Conservation (phyloP, 2,888 invertebrate genomes). For the Eretmocerus hayati region DNA sequence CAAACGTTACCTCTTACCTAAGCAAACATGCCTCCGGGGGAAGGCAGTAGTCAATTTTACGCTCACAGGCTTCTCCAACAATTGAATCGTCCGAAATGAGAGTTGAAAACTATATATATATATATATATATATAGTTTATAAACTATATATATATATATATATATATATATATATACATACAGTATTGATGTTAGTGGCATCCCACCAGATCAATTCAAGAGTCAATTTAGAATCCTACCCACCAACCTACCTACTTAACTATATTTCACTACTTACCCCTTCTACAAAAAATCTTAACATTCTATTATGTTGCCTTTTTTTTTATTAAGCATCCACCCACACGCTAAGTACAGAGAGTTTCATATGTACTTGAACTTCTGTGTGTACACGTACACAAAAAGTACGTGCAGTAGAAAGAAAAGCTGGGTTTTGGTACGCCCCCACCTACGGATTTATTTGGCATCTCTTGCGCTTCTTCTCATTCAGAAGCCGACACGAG, state of each 20-base stretch:
- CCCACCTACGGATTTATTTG: conserved; percentile 10
- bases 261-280: too few species aligned
- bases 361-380: too few species aligned
- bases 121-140: too few species aligned
- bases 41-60: conserved; percentile 8
- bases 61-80: background rate
- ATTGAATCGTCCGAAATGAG: conserved; percentile 6
- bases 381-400: background rate
- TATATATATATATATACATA: too few species aligned
- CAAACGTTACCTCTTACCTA: conserved; percentile 9
- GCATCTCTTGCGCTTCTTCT: conserved; percentile 8
- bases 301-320: too few species aligned
- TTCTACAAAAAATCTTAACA: too few species aligned
- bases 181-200: too few species aligned
- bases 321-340: too few species aligned
- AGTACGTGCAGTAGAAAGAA: background rate
- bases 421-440: background rate
- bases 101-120: background rate
- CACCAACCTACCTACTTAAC: too few species aligned
- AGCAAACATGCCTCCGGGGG: conserved; percentile 3
- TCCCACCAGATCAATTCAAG: too few species aligned
- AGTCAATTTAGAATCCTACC: too few species aligned
- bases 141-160: too few species aligned
- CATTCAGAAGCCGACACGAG: background rate
- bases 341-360: background rate